phyloP scores from a whole-genome alignment of 2,113 vertebrate genomes.

The Pristiophorus japonicus region DNA sequence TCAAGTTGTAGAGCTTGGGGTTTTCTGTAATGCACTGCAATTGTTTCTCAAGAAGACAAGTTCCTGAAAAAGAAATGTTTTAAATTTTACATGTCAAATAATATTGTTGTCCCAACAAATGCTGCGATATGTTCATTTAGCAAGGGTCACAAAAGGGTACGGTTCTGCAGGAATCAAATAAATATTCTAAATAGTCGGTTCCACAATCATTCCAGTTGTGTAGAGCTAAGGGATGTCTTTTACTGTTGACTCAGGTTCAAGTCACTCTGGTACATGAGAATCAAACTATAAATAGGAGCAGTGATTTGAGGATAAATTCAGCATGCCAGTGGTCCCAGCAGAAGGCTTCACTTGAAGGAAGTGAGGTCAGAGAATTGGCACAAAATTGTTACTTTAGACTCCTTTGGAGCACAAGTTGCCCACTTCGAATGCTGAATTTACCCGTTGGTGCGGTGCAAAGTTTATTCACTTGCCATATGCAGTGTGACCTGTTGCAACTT shows the following conservation, averaged over 20 bases:
- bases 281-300: background rate
- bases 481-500: background rate
- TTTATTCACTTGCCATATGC: background rate
- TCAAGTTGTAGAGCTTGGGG: background rate
- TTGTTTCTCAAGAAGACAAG: background rate
- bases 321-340: background rate
- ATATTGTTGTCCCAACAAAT: background rate
- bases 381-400: background rate
- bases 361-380: background rate
- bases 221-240: background rate
- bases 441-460: no score
- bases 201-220: background rate
- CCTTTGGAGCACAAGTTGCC: background rate
- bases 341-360: background rate
- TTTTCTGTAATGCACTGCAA: background rate
- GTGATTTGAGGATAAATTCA: background rate
- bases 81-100: background rate
- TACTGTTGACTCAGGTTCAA: background rate
- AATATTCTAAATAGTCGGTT: constrained; percentile 1
- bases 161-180: background rate
- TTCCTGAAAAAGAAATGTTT: constrained; percentile 18
- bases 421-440: background rate
- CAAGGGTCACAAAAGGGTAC: background rate
- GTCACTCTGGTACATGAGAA: background rate
- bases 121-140: background rate